Percentiles rank a stretch among this genome's conserved stretches.
Evolutionary conservation across 1,140 invertebrate species (phyloP).

Genomic region (Neodiprion lecontei): DNA sequence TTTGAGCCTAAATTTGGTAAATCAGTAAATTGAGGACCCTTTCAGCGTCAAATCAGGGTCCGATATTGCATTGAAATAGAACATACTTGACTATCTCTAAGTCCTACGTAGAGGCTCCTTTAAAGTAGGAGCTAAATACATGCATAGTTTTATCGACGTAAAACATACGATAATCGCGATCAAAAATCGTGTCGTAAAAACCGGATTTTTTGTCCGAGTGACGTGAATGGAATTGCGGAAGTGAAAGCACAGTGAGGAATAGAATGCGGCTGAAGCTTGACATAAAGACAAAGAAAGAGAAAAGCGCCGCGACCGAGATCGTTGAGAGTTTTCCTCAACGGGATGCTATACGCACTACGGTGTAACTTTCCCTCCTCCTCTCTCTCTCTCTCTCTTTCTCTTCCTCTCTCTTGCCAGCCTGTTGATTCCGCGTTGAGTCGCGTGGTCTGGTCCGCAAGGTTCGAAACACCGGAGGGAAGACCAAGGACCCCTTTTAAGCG

Average conservation of each 20-base stretch:
- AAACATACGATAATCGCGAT: too few relatives aligned
- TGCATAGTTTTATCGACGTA: too few relatives aligned
- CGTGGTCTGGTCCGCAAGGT: not conserved
- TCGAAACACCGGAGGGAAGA: not conserved
- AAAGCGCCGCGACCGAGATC: not conserved
- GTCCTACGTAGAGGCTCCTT: too few relatives aligned
- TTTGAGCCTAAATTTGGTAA: too few relatives aligned
- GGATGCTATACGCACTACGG: not conserved
- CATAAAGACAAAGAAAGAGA: not conserved
- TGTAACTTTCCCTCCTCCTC: conserved; percentile 8
- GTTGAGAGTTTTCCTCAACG: not conserved
- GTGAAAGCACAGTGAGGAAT: not conserved
- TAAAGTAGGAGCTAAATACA: too few relatives aligned
- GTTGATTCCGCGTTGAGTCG: not conserved
- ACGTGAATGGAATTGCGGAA: not conserved
- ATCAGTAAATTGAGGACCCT: too few relatives aligned
- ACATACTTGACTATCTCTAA: too few relatives aligned
- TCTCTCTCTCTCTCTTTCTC: conserved; percentile 9
- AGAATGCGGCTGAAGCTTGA: not conserved
- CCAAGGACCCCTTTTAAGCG: not conserved
- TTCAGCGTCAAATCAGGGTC: too few relatives aligned
- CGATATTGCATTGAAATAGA: too few relatives aligned
- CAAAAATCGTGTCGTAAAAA: too few relatives aligned
- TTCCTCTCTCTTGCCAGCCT: conserved; percentile 2
- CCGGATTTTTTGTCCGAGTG: not conserved